Evolutionary conservation across 2,797 vertebrate species (phyloP).

Genomic region (Phrynocephalus vlangalii): DNA sequence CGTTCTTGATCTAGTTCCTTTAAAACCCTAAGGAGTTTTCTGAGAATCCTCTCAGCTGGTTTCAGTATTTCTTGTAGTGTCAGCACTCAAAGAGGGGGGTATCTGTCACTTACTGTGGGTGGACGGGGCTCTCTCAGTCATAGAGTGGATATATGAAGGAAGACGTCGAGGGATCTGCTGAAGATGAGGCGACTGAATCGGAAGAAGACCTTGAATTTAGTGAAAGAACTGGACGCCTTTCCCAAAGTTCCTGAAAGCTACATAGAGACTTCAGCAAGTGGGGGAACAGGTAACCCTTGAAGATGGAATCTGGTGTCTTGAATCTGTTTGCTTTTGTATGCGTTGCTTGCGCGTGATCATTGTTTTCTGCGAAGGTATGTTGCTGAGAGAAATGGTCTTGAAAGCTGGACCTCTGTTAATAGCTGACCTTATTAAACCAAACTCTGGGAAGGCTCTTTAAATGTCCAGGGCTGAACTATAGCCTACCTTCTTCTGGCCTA

Average conservation of each 20-base stretch:
- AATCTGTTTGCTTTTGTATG: not conserved
- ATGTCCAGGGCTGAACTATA: no score
- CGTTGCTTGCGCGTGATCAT: not conserved
- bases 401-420: not conserved
- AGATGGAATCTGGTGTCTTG: not conserved
- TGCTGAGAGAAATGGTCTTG: not conserved
- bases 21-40: not conserved
- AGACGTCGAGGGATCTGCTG: constrained; percentile 67
- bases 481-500: no score
- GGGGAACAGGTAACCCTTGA: constrained; percentile 88
- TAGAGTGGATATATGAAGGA: constrained; percentile 83
- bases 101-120: constrained; percentile 11
- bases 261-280: constrained; percentile 92
- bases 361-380: not conserved
- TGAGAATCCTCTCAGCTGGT: not conserved
- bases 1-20: not conserved
- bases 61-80: not conserved
- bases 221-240: constrained; percentile 96
- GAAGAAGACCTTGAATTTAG: constrained; percentile 93
- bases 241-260: constrained; percentile 98
- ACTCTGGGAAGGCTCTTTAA: no score
- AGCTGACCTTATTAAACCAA: not conserved
- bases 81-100: not conserved
- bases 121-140: constrained; percentile 39
- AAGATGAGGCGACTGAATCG: constrained; percentile 94